A percentile compares a stretch with the other conserved stretches of the same genome.
Evolutionary conservation across 2,113 vertebrate species (phyloP).

Genomic region (Sturnira hondurensis): DNA sequence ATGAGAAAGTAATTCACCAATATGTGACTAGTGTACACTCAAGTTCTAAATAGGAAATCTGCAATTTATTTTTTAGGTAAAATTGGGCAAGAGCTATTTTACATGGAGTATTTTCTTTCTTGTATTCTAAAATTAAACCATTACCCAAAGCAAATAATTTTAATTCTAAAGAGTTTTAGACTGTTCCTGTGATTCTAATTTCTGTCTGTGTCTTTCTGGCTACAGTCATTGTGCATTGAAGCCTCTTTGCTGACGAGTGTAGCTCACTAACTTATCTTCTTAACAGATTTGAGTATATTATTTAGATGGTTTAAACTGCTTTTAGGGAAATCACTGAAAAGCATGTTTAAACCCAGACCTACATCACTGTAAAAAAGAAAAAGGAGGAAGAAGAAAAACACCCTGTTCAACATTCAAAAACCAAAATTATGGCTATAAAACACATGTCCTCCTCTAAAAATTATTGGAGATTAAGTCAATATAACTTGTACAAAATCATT

Average conservation of each 20-base stretch:
- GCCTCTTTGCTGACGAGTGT: background rate
- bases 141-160: constrained; percentile 38
- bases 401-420: background rate
- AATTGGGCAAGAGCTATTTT: constrained; percentile 48
- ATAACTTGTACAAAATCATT: background rate
- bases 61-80: constrained; percentile 8
- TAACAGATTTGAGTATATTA: constrained; percentile 37
- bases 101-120: constrained; percentile 40
- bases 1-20: background rate
- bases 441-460: background rate
- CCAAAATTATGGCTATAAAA: constrained; percentile 17
- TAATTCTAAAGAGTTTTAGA: constrained; percentile 42
- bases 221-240: background rate
- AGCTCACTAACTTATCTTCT: constrained; percentile 18
- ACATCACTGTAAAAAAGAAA: constrained; percentile 36
- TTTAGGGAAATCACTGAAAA: constrained; percentile 56
- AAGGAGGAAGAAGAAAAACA: background rate
- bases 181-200: background rate
- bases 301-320: constrained; percentile 54
- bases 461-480: constrained; percentile 18
- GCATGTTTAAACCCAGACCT: constrained; percentile 20
- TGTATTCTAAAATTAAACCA: constrained; percentile 65
- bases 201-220: background rate
- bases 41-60: background rate
- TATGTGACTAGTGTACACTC: background rate